A percentile compares a stretch with the other conserved stretches of the same genome.
These are phyloP conservation scores for Choristoneura fumiferana DNA, from an alignment of 1,140 invertebrate species.

Conservation along the genomic window DNA sequence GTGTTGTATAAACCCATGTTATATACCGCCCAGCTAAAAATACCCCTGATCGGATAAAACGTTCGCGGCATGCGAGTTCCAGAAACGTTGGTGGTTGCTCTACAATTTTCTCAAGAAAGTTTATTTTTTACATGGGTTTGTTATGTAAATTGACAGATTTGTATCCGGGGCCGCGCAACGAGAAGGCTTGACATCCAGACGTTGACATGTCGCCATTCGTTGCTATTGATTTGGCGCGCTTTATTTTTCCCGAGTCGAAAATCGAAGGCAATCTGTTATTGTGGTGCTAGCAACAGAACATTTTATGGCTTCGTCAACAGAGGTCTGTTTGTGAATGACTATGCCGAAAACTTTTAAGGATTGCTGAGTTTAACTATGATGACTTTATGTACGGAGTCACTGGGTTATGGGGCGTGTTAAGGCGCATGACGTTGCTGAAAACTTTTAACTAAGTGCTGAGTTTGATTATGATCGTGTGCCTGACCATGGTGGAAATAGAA, in stretches of 20 bases:
- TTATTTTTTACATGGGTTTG: slow-evolving; percentile 32
- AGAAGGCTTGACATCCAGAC: slow-evolving; percentile 6
- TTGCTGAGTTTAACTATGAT: no score
- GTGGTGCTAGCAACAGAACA: background rate
- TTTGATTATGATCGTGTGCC: no score
- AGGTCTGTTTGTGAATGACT: background rate
- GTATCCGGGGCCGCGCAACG: slow-evolving; percentile 10
- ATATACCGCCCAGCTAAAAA: slow-evolving; percentile 20
- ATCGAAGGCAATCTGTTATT: slow-evolving; percentile 3
- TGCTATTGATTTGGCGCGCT: background rate
- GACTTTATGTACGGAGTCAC: no score
- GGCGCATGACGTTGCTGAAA: no score
- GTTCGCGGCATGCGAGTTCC: background rate
- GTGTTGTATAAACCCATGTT: slow-evolving; percentile 30
- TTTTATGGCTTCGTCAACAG: slow-evolving; percentile 2
- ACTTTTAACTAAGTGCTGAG: no score
- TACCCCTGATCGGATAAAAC: slow-evolving; percentile 10
- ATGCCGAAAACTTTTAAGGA: no score
- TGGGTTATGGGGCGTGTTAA: no score
- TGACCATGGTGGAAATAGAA: no score
- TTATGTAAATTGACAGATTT: slow-evolving; percentile 39
- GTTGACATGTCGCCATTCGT: slow-evolving; percentile 11
- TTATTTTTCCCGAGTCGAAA: background rate
- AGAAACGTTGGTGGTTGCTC: no score
- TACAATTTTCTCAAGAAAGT: slow-evolving; percentile 14